Conservation (phyloP, 2,888 invertebrate genomes). For the Dermolepida albohirtum region DNA sequence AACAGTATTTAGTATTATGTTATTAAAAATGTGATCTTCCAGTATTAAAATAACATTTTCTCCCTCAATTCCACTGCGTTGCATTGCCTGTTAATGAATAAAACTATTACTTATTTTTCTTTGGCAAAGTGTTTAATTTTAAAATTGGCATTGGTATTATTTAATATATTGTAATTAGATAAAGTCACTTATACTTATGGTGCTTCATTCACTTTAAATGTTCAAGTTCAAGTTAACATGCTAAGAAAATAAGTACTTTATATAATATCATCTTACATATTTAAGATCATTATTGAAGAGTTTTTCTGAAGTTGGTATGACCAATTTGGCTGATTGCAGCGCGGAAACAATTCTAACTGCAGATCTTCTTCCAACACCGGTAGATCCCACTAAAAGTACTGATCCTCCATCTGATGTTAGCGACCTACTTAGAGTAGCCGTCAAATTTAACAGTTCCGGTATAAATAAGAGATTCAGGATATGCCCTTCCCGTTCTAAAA, state of each 20-base stretch:
- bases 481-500: constrained; percentile 73
- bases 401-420: constrained; percentile 74
- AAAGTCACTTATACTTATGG: too few relatives aligned
- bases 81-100: constrained; percentile 72
- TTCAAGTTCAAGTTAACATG: too few relatives aligned
- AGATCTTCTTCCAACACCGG: constrained; percentile 85
- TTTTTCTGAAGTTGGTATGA: constrained; percentile 60
- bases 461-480: constrained; percentile 74
- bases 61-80: constrained; percentile 82
- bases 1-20: constrained; percentile 78
- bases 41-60: constrained; percentile 82
- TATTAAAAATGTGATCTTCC: constrained; percentile 83
- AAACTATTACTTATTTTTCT: too few relatives aligned
- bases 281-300: constrained; percentile 82
- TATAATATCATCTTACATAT: constrained; percentile 67
- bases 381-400: constrained; percentile 78
- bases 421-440: constrained; percentile 73
- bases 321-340: constrained; percentile 75
- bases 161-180: too few relatives aligned
- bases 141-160: too few relatives aligned
- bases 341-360: constrained; percentile 81
- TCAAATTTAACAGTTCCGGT: constrained; percentile 74
- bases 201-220: too few relatives aligned
- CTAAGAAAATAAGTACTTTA: too few relatives aligned
- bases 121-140: too few relatives aligned